A percentile compares a stretch with the other conserved stretches of the same genome.
Evolutionary conservation across 1,140 invertebrate genomes (phyloP).

Genomic region (Leptinotarsa undecemlineata): DNA sequence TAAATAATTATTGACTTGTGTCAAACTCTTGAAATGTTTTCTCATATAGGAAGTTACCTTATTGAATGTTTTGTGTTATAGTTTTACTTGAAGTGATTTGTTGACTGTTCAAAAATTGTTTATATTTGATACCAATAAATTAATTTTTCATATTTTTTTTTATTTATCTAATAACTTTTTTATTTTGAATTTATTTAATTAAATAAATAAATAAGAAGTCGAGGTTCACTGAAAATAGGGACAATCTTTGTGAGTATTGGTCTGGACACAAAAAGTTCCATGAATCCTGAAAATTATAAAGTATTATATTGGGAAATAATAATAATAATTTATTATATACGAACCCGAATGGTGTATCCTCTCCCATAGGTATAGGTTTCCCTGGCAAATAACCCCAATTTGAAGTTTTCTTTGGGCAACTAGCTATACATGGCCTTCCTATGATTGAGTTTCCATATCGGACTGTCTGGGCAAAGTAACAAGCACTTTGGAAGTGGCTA

Average conservation of each 20-base stretch:
- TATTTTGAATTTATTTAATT: background rate
- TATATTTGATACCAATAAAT: background rate
- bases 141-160: background rate
- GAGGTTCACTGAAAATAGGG: conserved; percentile 56
- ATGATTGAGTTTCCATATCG: conserved; percentile 59
- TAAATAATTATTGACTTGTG: background rate
- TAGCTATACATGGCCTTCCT: conserved; percentile 63
- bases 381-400: conserved; percentile 56
- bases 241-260: conserved; percentile 63
- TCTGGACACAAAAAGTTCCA: conserved; percentile 66
- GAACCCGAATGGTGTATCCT: conserved; percentile 60
- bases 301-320: background rate
- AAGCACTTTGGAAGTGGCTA: conserved; percentile 70
- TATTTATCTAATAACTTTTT: conserved; percentile 19
- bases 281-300: conserved; percentile 49
- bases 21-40: no score
- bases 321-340: background rate
- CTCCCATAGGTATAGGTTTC: conserved; percentile 59
- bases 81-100: conserved; percentile 1
- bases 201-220: conserved; percentile 27
- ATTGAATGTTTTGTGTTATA: background rate
- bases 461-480: conserved; percentile 66
- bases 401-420: conserved; percentile 59
- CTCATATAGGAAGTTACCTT: background rate
- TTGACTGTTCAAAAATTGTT: background rate